A percentile compares a stretch with the other conserved stretches of the same genome.
Evolutionary conservation across 1,140 invertebrate species (phyloP).

Genomic region (Penaeus indicus): DNA sequence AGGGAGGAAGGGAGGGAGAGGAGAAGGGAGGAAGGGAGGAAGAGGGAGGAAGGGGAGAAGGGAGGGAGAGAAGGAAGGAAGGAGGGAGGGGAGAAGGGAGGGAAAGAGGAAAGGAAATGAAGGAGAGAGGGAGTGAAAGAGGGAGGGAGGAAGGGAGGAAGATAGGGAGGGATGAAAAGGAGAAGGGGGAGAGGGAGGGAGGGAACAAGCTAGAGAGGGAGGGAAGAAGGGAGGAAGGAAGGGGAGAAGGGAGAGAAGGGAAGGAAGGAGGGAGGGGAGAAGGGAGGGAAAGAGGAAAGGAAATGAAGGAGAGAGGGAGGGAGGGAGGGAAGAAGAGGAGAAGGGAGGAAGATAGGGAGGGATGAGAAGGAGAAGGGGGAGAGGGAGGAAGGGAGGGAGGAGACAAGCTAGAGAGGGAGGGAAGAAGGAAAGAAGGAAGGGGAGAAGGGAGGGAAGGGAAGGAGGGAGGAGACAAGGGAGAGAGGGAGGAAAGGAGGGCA

Average conservation of each 20-base stretch:
- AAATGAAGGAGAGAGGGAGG: too few relatives aligned
- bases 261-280: too few relatives aligned
- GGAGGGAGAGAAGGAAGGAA: background rate
- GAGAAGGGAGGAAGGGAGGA: too few relatives aligned
- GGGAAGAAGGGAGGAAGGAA: background rate
- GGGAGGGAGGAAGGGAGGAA: background rate
- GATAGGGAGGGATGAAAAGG: background rate
- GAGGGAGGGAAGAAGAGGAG: too few relatives aligned
- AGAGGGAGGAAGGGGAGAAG: background rate
- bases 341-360: background rate
- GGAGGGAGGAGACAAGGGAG: slow-evolving; percentile 1
- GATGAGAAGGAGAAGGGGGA: background rate
- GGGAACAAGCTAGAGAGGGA: too few relatives aligned
- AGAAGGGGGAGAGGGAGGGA: background rate
- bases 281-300: too few relatives aligned
- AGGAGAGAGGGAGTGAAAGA: background rate
- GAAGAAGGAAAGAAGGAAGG: too few relatives aligned
- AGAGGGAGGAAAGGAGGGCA: slow-evolving; percentile 1
- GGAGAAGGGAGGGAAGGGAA: too few relatives aligned
- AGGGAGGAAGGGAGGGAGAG: too few relatives aligned
- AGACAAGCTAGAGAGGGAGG: background rate
- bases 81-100: background rate
- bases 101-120: background rate
- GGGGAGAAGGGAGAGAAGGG: background rate
- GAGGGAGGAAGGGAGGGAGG: too few relatives aligned